Conservation (phyloP, 2,888 invertebrate species). For the Drosophila algonquin region DNA sequence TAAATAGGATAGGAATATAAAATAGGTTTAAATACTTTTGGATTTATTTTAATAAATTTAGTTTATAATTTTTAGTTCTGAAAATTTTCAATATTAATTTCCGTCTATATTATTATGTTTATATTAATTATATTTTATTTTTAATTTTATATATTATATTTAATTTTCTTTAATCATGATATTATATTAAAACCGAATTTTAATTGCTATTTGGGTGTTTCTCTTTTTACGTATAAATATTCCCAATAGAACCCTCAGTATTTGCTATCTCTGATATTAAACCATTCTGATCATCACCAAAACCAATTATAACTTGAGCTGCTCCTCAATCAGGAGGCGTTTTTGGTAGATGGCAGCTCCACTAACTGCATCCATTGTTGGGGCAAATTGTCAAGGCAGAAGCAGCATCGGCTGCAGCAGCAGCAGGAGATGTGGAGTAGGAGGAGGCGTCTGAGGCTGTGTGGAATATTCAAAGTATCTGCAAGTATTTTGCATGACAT, state of each 20-base stretch:
- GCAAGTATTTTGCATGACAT: conserved; percentile 74
- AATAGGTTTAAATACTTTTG: too few relatives aligned
- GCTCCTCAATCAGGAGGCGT: conserved; percentile 15
- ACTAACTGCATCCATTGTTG: conserved; percentile 58
- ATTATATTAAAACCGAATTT: too few relatives aligned
- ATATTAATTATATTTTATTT: too few relatives aligned
- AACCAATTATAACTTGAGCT: conserved; percentile 34
- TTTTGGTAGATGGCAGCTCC: conserved; percentile 33
- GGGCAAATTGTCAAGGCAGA: conserved; percentile 51
- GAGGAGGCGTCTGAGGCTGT: conserved; percentile 11
- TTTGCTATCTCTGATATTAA: conserved; percentile 4
- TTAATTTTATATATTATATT: too few relatives aligned
- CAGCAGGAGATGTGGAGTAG: too few relatives aligned
- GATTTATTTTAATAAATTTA: neutral
- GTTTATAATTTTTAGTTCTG: too few relatives aligned
- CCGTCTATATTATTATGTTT: too few relatives aligned
- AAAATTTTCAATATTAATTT: too few relatives aligned
- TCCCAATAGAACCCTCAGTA: neutral
- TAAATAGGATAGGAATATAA: too few relatives aligned
- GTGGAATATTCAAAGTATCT: conserved; percentile 70
- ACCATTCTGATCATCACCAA: conserved; percentile 36
- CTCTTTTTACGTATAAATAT: too few relatives aligned
- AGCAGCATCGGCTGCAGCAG: neutral
- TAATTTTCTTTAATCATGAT: too few relatives aligned
- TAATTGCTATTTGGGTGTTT: too few relatives aligned